Percentiles rank a stretch among this genome's conserved stretches.
Evolutionary conservation across 2,797 vertebrate species (phyloP).

Genomic region (Cetoscarus ocellatus): DNA sequence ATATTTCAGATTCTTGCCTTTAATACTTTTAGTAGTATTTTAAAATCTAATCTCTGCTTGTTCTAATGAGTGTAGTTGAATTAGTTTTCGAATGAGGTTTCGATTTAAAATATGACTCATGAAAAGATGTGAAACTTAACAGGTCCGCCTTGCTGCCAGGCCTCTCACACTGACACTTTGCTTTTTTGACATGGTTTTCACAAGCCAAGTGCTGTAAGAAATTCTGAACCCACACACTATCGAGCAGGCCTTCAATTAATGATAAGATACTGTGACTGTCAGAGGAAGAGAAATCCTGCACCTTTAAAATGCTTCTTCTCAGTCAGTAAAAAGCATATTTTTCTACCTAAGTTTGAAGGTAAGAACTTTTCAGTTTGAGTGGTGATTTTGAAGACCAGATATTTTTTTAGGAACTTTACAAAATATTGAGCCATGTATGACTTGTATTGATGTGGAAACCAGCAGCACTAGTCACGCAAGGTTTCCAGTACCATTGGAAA

Average conservation of each 20-base stretch:
- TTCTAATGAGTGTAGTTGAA: background rate
- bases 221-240: background rate
- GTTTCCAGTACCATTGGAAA: background rate
- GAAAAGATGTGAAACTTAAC: background rate
- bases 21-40: background rate
- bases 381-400: background rate
- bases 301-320: slow-evolving; percentile 1
- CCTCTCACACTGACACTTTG: too few species aligned
- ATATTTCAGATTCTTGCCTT: background rate
- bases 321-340: background rate
- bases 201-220: background rate
- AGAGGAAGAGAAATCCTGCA: slow-evolving; percentile 17
- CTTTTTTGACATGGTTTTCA: background rate
- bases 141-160: background rate
- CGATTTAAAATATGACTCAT: background rate
- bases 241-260: slow-evolving; percentile 23
- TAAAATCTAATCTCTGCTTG: background rate
- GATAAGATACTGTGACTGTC: slow-evolving; percentile 10
- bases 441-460: background rate
- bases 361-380: background rate
- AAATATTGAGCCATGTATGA: background rate
- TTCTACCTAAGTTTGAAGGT: background rate
- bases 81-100: background rate
- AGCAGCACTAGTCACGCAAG: background rate
- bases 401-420: background rate